Conservation (phyloP, 2,113 vertebrate species). For the Thalassoma bifasciatum region DNA sequence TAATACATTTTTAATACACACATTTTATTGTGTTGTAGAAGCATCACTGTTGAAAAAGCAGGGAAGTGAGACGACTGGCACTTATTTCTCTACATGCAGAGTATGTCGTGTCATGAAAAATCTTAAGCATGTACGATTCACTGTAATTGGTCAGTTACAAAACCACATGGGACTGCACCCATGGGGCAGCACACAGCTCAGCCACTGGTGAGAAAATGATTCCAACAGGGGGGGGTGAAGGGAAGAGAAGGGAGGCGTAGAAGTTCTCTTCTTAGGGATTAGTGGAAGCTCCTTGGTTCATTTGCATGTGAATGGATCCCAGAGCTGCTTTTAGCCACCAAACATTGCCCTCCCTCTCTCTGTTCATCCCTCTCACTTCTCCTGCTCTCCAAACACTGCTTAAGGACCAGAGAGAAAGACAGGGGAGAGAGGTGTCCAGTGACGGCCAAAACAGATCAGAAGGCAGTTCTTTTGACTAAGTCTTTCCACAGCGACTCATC, state of each 20-base stretch:
- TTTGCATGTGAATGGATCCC: constrained; percentile 85
- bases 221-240: constrained; percentile 24
- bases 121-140: not conserved
- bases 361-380: constrained; percentile 31
- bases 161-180: not conserved
- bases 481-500: not conserved
- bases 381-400: constrained; percentile 39
- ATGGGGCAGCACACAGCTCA: constrained; percentile 28
- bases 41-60: no score
- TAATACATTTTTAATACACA: no score
- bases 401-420: constrained; percentile 38
- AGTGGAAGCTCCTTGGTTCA: constrained; percentile 80
- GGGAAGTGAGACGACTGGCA: no score
- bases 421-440: constrained; percentile 39
- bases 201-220: constrained; percentile 56
- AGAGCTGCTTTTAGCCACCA: constrained; percentile 75
- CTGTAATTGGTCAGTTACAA: constrained; percentile 50
- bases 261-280: constrained; percentile 74
- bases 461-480: not conserved
- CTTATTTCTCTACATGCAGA: no score
- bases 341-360: constrained; percentile 54
- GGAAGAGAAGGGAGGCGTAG: constrained; percentile 36
- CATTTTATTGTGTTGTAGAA: no score
- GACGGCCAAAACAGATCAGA: not conserved
- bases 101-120: not conserved